These are phyloP conservation scores for Rhodophaea formosa DNA, from an alignment of 2,888 invertebrate species.

Conservation along the genomic window DNA sequence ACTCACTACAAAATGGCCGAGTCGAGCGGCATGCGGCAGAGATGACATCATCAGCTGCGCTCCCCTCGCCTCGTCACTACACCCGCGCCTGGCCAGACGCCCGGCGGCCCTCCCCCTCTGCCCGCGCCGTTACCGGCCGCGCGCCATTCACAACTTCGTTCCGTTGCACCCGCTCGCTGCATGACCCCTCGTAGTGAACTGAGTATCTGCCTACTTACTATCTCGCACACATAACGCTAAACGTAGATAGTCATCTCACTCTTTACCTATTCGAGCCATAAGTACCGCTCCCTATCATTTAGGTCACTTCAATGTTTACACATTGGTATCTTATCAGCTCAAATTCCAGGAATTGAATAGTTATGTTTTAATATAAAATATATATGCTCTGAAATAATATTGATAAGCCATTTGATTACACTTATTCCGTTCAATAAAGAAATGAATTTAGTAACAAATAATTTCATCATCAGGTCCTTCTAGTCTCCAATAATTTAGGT, in stretches of 20 bases:
- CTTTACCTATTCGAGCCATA: background rate
- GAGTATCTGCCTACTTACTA: slow-evolving; percentile 33
- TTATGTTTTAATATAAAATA: background rate
- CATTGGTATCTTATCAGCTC: slow-evolving; percentile 1
- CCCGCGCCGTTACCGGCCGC: slow-evolving; percentile 35
- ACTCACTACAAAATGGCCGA: slow-evolving; percentile 52
- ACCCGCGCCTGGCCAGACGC: slow-evolving; percentile 32
- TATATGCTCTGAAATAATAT: too few species aligned
- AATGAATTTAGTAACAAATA: too few species aligned
- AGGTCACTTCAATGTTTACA: slow-evolving; percentile 1
- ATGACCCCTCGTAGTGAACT: slow-evolving; percentile 44
- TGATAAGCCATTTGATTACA: too few species aligned
- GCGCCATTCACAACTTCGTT: slow-evolving; percentile 64
- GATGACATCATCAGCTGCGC: slow-evolving; percentile 60
- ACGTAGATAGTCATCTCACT: background rate
- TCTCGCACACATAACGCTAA: slow-evolving; percentile 6
- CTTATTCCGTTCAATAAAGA: too few species aligned
- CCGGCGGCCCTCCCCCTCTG: slow-evolving; percentile 30
- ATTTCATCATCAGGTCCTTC: too few species aligned
- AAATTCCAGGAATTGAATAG: background rate
- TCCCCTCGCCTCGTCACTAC: slow-evolving; percentile 35
- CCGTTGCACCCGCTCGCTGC: slow-evolving; percentile 48
- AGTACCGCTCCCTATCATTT: background rate
- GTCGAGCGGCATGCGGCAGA: slow-evolving; percentile 45
- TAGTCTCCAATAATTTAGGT: too few species aligned